Percentiles rank a stretch among this genome's conserved stretches.
Evolutionary conservation across 2,113 vertebrate genomes (phyloP).

Genomic region (Amblyopsis rosae): DNA sequence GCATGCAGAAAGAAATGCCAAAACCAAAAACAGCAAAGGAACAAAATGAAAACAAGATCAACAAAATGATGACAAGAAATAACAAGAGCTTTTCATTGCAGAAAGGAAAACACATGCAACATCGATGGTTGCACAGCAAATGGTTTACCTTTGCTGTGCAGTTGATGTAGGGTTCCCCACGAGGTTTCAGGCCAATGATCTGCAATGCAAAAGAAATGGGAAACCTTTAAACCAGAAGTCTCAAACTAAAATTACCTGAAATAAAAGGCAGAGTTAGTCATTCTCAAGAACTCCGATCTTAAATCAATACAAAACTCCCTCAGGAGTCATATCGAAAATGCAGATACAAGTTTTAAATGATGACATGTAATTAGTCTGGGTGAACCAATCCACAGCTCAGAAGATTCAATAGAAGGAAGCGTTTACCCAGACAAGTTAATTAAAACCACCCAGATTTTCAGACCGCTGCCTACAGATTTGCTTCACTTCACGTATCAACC

Average conservation of each 20-base stretch:
- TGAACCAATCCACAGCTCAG: too few relatives aligned
- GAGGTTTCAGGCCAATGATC: constrained; percentile 93
- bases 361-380: too few relatives aligned
- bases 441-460: too few relatives aligned
- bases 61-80: constrained; percentile 48
- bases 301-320: too few relatives aligned
- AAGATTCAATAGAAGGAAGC: too few relatives aligned
- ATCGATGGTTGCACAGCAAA: constrained; percentile 1
- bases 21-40: constrained; percentile 47
- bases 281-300: too few relatives aligned
- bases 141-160: constrained; percentile 86
- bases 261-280: too few relatives aligned
- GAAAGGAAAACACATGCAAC: constrained; percentile 30
- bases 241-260: too few relatives aligned
- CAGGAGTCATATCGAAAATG: not conserved
- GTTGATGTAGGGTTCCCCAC: constrained; percentile 81
- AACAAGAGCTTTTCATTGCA: constrained; percentile 5
- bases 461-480: too few relatives aligned
- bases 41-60: constrained; percentile 51
- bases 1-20: constrained; percentile 86
- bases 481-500: too few relatives aligned
- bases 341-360: too few relatives aligned
- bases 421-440: too few relatives aligned
- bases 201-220: constrained; percentile 60
- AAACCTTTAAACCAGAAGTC: not conserved